Conservation (phyloP, 2,888 invertebrate species). For the Zelleria hepariella region DNA sequence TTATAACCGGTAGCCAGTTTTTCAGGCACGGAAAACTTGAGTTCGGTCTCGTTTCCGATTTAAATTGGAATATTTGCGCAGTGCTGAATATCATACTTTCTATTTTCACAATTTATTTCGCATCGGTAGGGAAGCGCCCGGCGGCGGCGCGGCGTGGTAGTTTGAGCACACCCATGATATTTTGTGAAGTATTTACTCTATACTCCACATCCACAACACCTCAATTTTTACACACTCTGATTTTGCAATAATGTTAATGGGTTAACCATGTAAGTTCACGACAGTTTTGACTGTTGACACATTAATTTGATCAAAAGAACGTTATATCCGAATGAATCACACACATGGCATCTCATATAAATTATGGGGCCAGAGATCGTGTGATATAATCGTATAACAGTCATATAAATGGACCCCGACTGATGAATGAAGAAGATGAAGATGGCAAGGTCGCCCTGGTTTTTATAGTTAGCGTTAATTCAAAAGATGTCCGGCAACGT, state of each 20-base stretch:
- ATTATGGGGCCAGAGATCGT: not conserved
- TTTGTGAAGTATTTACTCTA: too few relatives aligned
- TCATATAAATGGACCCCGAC: not conserved
- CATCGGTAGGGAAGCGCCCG: too few relatives aligned
- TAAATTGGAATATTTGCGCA: too few relatives aligned
- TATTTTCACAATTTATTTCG: too few relatives aligned
- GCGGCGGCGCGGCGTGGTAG: too few relatives aligned
- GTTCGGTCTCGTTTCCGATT: too few relatives aligned
- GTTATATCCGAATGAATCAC: not conserved
- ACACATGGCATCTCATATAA: not conserved
- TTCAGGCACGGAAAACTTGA: too few relatives aligned
- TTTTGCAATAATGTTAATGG: not conserved
- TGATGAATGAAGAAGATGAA: not conserved
- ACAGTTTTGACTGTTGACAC: not conserved
- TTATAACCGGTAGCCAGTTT: too few relatives aligned
- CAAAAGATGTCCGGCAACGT: slow-evolving; percentile 13
- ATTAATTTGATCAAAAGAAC: not conserved
- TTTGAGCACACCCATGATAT: too few relatives aligned
- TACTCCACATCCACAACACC: too few relatives aligned
- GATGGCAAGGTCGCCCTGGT: slow-evolving; percentile 12
- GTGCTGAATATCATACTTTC: too few relatives aligned
- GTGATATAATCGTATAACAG: not conserved
- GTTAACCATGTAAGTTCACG: not conserved
- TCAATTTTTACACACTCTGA: too few relatives aligned
- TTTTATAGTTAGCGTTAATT: slow-evolving; percentile 4